Evolutionary conservation across 2,113 vertebrate genomes (phyloP), one percentile per base, ranked within the genome.

Genomic region (Rana temporaria): DNA sequence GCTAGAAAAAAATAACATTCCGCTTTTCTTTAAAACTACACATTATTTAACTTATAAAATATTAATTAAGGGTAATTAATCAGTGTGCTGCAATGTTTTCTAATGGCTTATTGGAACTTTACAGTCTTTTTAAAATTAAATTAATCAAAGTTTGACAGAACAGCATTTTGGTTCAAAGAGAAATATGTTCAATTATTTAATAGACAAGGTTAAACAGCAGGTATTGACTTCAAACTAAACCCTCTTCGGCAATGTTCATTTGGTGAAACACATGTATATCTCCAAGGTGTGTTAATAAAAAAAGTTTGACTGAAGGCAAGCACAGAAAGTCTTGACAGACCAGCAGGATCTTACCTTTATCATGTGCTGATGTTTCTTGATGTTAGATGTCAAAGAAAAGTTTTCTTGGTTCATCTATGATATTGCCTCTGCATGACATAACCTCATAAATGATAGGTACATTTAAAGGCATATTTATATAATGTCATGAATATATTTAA

Each of bases 11-110:
- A 92, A 91, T 93, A 89, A 92, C 92, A 92, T 91, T 91, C 88
- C 91, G 93, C 92, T 94, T 92, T 91, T 89, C 93, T 89, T 93
- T 88, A 90, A 92, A 93, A 93, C 92, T 89, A 92, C 89, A 92
- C 92, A 93, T 92, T 93, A 93, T 93, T 93, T 91, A 92, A 92
- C 89, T 91, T 91, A 93, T 93, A 91, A 94, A 94, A 92, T 94
- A 94, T 94, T 93, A 92, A 95, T 88, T 92, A 89, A 90, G 79
- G 85, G 89, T 86, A 92, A 93, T 95, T 91, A 90, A 90, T 94
- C 87, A 89, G 5, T 64, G 80, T 87, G 69, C 81, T 88, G 88
- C 88, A 86, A 84, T 73, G 22, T 89, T 89, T 87, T 89, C 91
- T 89, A 87, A 87, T 80, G 81, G 78, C 87, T 90, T 89, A 85